These are phyloP conservation scores for Thyatira batis DNA, from an alignment of 2,888 invertebrate species.

Conservation along the genomic window DNA sequence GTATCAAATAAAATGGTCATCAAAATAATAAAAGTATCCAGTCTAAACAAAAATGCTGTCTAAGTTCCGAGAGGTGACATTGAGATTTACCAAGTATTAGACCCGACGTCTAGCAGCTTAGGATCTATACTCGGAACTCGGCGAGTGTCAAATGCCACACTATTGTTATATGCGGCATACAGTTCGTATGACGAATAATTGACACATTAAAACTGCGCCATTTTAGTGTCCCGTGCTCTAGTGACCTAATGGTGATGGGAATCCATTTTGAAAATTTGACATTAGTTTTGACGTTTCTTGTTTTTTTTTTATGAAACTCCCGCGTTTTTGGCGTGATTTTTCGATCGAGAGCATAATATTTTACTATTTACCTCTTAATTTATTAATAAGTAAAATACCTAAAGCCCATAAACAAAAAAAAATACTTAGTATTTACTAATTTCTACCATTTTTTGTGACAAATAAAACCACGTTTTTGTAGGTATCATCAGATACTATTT, in stretches of 20 bases:
- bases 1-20: not conserved
- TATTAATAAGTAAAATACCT: too few species aligned
- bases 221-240: slow-evolving; percentile 16
- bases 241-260: not conserved
- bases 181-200: slow-evolving; percentile 17
- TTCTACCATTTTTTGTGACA: too few species aligned
- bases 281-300: too few species aligned
- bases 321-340: too few species aligned
- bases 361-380: too few species aligned
- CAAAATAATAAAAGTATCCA: slow-evolving; percentile 8
- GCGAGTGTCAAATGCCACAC: slow-evolving; percentile 46
- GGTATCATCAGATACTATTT: not conserved
- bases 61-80: slow-evolving; percentile 21
- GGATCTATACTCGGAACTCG: slow-evolving; percentile 62
- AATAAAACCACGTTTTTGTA: not conserved
- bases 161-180: slow-evolving; percentile 24
- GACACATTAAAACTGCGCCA: slow-evolving; percentile 11
- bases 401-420: too few species aligned
- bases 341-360: too few species aligned
- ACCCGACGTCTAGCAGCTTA: slow-evolving; percentile 52
- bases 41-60: slow-evolving; percentile 15
- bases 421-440: too few species aligned
- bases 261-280: not conserved
- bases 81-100: slow-evolving; percentile 46
- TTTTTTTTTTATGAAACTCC: not conserved